Evolutionary conservation across 2,113 vertebrate genomes (phyloP).

Genomic region (Prochilodus magdalenae): DNA sequence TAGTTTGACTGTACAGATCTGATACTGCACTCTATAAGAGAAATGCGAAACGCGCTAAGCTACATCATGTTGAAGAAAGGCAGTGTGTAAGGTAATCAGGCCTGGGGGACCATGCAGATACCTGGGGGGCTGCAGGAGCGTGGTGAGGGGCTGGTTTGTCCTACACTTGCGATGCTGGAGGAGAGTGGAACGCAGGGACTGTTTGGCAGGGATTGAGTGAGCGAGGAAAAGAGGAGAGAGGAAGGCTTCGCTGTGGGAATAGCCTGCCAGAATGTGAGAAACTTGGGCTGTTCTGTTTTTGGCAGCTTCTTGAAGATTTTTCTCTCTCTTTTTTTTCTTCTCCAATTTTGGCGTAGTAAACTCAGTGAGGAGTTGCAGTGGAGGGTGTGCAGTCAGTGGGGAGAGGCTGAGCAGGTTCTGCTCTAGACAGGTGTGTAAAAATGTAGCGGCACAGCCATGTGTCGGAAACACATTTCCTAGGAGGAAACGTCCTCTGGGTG

Average conservation of each 20-base stretch:
- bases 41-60: neutral
- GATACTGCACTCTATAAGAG: neutral
- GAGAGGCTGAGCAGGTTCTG: conserved; percentile 22
- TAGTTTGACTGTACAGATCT: neutral
- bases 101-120: neutral
- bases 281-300: conserved; percentile 29
- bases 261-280: conserved; percentile 34
- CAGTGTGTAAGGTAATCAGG: neutral
- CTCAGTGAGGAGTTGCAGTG: conserved; percentile 12
- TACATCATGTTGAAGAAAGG: neutral
- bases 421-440: conserved; percentile 47
- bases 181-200: neutral
- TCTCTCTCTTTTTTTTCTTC: neutral
- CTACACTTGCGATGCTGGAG: neutral
- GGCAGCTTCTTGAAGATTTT: conserved; percentile 28
- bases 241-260: conserved; percentile 37
- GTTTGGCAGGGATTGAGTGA: neutral
- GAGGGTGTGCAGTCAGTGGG: conserved; percentile 36
- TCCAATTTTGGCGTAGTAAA: conserved; percentile 65
- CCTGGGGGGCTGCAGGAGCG: neutral
- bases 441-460: conserved; percentile 35
- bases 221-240: neutral
- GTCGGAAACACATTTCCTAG: conserved; percentile 33
- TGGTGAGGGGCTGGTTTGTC: neutral
- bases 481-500: conserved; percentile 37